phyloP scores from a whole-genome alignment of 2,113 vertebrate genomes.

The Lutjanus erythropterus region DNA sequence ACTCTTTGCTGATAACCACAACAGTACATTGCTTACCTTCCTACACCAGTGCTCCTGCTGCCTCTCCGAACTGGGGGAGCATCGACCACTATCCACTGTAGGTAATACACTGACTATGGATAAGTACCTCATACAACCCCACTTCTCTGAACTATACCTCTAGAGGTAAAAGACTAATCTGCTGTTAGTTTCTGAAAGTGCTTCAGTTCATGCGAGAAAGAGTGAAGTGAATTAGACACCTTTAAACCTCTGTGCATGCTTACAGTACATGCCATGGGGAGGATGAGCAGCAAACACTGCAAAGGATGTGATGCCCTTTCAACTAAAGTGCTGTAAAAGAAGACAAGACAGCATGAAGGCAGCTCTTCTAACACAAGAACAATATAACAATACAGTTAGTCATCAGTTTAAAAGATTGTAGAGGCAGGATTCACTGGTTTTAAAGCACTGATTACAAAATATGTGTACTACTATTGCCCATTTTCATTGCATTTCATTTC shows the following conservation, averaged over 20 bases:
- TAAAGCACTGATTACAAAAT: not conserved
- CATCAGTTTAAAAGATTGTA: not conserved
- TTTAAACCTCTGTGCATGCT: slow-evolving; percentile 65
- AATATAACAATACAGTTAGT: not conserved
- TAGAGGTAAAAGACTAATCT: not conserved
- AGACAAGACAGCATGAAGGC: slow-evolving; percentile 58
- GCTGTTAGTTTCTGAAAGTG: slow-evolving; percentile 19
- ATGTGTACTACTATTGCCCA: not conserved
- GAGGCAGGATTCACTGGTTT: not conserved
- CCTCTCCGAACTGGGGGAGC: too few relatives aligned
- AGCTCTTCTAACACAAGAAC: not conserved
- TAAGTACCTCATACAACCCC: too few relatives aligned
- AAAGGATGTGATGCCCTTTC: slow-evolving; percentile 26
- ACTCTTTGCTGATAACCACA: too few relatives aligned
- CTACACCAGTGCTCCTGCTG: too few relatives aligned
- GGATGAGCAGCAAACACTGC: slow-evolving; percentile 48
- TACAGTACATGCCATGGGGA: slow-evolving; percentile 56
- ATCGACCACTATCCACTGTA: too few relatives aligned
- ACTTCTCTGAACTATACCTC: too few relatives aligned
- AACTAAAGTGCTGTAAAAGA: slow-evolving; percentile 64
- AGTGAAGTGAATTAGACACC: slow-evolving; percentile 22
- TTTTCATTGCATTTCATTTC: not conserved
- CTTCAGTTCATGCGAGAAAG: slow-evolving; percentile 23
- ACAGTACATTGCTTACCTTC: too few relatives aligned
- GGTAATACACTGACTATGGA: too few relatives aligned